A percentile compares a stretch with the other conserved stretches of the same genome.
These are phyloP conservation scores for Cepaea nemoralis DNA, from an alignment of 1,140 invertebrate genomes.

Conservation along the genomic window DNA sequence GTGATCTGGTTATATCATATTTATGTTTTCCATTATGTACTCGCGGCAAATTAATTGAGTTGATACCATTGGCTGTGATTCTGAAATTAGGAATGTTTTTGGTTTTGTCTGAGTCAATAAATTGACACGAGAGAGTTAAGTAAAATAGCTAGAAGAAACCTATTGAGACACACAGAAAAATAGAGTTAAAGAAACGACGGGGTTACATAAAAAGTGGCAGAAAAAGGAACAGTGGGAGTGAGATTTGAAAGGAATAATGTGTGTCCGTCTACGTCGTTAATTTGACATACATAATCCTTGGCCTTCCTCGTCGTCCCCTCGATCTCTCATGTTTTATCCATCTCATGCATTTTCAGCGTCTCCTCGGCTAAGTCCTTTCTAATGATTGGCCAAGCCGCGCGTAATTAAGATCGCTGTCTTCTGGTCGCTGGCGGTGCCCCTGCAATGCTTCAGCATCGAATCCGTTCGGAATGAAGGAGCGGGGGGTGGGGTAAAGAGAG, in stretches of 20 bases:
- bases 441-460: neutral
- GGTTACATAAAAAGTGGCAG: neutral
- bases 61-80: no score
- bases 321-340: neutral
- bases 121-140: no score
- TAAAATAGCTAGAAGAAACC: no score
- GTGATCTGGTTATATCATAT: no score
- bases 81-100: no score
- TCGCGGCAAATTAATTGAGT: no score
- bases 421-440: neutral
- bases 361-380: conserved; percentile 5
- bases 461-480: neutral
- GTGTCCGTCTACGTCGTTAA: conserved; percentile 1
- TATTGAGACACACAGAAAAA: no score
- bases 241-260: conserved; percentile 13
- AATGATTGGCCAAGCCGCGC: conserved; percentile 16
- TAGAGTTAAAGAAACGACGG: neutral
- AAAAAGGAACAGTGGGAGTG: neutral
- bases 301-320: neutral
- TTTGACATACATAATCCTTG: conserved; percentile 7
- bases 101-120: no score
- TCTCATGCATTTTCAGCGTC: conserved; percentile 28
- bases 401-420: conserved; percentile 30
- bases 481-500: neutral
- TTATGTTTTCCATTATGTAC: no score